Base-by-base conservation (phyloP, 2,113 vertebrate genomes). In the Bufo gargarizans region DNA sequence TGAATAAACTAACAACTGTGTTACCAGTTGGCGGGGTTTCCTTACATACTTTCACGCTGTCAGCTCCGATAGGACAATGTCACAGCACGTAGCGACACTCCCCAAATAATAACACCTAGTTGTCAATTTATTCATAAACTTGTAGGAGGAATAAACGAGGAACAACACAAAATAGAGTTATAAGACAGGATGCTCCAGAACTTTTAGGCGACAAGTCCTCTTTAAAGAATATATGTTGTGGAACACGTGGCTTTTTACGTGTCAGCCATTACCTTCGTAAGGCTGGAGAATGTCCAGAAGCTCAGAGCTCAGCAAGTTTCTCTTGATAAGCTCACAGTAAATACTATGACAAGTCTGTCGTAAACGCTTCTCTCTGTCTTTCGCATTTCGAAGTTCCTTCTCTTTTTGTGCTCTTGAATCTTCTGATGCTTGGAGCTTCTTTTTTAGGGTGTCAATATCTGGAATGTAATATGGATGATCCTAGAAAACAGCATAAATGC, bases 351-450 rank as follows among this genome's bases (percentile, higher is more conserved):
- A 65, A 1, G 85, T 84, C 13, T 79, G 87, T 43, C 90, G 88
- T 43, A 83, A 77, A n/a, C 91, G 87, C 84, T 86, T 86, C 71
- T 91, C 91, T 87, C 89, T 61, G 53, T 82, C 72, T 65, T 87
- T 89, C 20, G 89, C 85, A 82, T 89, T 91, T 56, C 82, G 86
- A 63, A 85, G 72, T 59, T 91, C 90, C 61, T 89, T 84, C 71
- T 90, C 85, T 61, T 84, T 89, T 61, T 84, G 87, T 33, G 50
- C 87, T 55, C 87, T 89, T 67, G 82, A 84, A 16, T 84, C 81
- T 84, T 89, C 87, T n/a, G 87, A 84, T 6, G 61, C 72, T 65
- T 67, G 81, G 4, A 89, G 65, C 61, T 89, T 89, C 80, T 22
- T 89, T 78, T 89, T 89, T 17, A 89, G 69, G 14, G 87, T 89